These are phyloP conservation scores for Meloe dianella DNA, from an alignment of 2,888 invertebrate species.

Conservation along the genomic window DNA sequence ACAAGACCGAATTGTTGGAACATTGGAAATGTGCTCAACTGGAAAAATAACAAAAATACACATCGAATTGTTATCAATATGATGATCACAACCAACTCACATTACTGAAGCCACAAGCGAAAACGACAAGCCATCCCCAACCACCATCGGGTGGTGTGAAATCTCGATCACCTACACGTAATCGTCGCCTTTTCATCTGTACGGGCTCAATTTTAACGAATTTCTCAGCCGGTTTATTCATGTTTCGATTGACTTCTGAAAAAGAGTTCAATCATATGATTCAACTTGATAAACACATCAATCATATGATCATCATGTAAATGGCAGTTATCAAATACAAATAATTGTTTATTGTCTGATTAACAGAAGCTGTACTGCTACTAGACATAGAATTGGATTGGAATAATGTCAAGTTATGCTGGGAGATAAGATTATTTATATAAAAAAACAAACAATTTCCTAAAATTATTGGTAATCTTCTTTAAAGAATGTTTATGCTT, in stretches of 20 bases:
- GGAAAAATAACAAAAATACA: slow-evolving; percentile 49
- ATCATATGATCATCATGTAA: background rate
- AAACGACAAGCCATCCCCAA: slow-evolving; percentile 77
- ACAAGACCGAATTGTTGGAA: slow-evolving; percentile 76
- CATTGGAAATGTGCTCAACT: slow-evolving; percentile 72
- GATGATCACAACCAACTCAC: slow-evolving; percentile 61
- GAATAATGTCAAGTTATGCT: background rate
- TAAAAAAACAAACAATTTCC: background rate
- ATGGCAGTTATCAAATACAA: background rate
- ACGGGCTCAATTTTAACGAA: slow-evolving; percentile 23
- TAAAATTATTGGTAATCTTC: background rate
- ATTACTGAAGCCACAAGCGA: slow-evolving; percentile 75
- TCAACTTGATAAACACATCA: background rate
- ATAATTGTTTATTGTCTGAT: background rate
- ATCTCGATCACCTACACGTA: slow-evolving; percentile 56
- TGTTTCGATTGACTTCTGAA: background rate
- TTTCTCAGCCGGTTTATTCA: slow-evolving; percentile 18
- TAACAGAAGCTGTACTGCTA: background rate
- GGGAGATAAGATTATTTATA: background rate
- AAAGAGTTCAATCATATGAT: background rate
- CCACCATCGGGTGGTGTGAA: slow-evolving; percentile 78
- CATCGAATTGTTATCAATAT: no score
- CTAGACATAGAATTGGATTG: background rate
- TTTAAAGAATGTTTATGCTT: no score
- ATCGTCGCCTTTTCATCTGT: slow-evolving; percentile 44